Evolutionary conservation across 2,888 invertebrate genomes (phyloP).

Genomic region (Leptura quadrifasciata): DNA sequence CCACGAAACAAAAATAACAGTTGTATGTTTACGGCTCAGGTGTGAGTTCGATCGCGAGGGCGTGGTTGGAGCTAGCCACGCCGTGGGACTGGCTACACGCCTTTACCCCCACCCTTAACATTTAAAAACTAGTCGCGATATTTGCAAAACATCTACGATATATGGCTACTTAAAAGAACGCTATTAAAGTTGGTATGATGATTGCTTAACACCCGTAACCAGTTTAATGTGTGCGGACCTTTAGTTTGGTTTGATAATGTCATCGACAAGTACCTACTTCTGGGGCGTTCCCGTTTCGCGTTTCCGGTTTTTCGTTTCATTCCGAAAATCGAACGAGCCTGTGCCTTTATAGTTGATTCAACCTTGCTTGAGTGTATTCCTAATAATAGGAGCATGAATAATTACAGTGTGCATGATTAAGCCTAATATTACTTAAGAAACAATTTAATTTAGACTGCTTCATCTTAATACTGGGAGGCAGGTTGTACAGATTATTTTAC

Average conservation of each 20-base stretch:
- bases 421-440: no score
- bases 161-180: constrained; percentile 49
- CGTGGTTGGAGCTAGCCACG: constrained; percentile 70
- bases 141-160: constrained; percentile 58
- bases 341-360: neutral
- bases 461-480: no score
- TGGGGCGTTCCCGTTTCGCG: constrained; percentile 42
- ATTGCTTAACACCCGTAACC: constrained; percentile 48
- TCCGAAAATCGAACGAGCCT: constrained; percentile 15
- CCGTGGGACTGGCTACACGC: constrained; percentile 69
- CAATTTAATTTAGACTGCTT: no score
- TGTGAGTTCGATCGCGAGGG: constrained; percentile 71
- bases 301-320: neutral
- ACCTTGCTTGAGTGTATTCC: neutral
- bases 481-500: no score
- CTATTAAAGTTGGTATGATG: constrained; percentile 47
- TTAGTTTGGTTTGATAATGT: constrained; percentile 49
- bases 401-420: neutral
- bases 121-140: constrained; percentile 65
- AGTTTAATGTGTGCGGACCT: constrained; percentile 44
- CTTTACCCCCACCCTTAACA: constrained; percentile 66
- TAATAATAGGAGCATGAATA: neutral
- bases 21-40: constrained; percentile 69
- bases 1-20: constrained; percentile 67
- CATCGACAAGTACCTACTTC: constrained; percentile 22